phyloP scores from a whole-genome alignment of 35 echinoderm and acorn worm species.

The Eucidaris tribuloides region DNA sequence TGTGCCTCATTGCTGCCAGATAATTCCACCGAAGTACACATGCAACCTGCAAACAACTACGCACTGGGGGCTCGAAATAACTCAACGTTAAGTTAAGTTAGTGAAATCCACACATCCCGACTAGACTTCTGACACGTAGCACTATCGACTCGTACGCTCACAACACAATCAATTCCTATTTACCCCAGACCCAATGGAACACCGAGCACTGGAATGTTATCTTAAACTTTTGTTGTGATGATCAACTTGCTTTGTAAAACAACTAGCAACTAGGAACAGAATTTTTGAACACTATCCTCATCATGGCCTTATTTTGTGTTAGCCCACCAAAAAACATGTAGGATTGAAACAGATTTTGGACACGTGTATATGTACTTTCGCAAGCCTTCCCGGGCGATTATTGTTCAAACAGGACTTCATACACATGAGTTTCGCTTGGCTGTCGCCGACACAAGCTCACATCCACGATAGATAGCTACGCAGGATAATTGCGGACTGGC shows the following conservation, averaged over 20 bases:
- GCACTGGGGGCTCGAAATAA: background rate
- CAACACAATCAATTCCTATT: background rate
- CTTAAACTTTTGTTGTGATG: constrained; percentile 70
- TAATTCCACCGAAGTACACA: background rate
- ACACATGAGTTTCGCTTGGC: constrained; percentile 15
- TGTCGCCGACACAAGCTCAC: too few relatives aligned
- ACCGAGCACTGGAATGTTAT: background rate
- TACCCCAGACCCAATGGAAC: background rate
- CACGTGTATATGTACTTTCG: background rate
- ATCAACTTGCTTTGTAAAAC: constrained; percentile 82
- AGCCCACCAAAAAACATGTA: background rate
- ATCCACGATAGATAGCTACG: too few relatives aligned
- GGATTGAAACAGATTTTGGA: constrained; percentile 29
- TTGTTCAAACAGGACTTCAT: background rate
- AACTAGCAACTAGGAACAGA: constrained; percentile 66
- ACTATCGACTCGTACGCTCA: constrained; percentile 31
- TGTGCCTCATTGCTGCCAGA: too few relatives aligned
- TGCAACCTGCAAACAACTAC: background rate
- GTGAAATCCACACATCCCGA: background rate
- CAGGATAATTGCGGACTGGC: too few relatives aligned
- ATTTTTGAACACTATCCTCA: constrained; percentile 73
- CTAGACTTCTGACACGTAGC: background rate
- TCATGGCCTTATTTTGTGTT: constrained; percentile 20
- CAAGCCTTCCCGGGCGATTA: background rate
- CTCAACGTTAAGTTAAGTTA: background rate